Percentiles rank a stretch among this genome's conserved stretches.
Evolutionary conservation across 1,140 invertebrate species (phyloP).

Genomic region (Tachypleus tridentatus): DNA sequence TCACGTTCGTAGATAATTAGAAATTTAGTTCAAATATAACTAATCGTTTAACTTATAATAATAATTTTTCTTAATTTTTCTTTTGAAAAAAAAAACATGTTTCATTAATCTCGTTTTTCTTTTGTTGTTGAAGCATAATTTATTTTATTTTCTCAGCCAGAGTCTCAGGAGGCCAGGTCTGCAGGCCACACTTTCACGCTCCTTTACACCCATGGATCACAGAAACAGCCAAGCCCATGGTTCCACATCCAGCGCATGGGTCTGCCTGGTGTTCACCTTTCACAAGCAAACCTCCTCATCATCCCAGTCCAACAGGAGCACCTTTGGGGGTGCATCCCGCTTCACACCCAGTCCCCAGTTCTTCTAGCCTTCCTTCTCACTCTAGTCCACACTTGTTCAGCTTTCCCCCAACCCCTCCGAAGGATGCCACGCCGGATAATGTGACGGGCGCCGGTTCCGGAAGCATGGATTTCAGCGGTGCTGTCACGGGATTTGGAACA

Average conservation of each 20-base stretch:
- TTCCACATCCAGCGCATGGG: conserved; percentile 32
- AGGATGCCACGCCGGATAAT: conserved; percentile 83
- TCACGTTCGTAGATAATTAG: too few relatives aligned
- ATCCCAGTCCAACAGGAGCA: conserved; percentile 30
- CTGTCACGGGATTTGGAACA: too few relatives aligned
- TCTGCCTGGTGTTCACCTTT: conserved; percentile 41
- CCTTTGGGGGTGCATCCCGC: conserved; percentile 30
- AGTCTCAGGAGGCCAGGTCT: conserved; percentile 60
- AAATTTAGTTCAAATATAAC: too few relatives aligned
- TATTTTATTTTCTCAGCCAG: conserved; percentile 32
- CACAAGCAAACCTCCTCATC: conserved; percentile 45
- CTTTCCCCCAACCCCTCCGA: conserved; percentile 85
- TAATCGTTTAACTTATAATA: too few relatives aligned
- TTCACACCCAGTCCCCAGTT: conserved; percentile 1
- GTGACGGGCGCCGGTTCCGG: conserved; percentile 39
- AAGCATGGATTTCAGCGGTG: not conserved
- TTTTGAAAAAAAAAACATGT: too few relatives aligned
- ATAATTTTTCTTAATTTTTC: too few relatives aligned
- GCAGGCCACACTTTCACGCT: conserved; percentile 78
- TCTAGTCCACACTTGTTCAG: conserved; percentile 58
- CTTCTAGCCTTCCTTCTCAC: conserved; percentile 22
- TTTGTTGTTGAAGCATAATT: too few relatives aligned
- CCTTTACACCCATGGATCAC: conserved; percentile 75
- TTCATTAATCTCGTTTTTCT: too few relatives aligned
- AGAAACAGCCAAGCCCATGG: conserved; percentile 35